phyloP scores from a whole-genome alignment of 1,140 invertebrate species.

The Agraylea sexmaculata region DNA sequence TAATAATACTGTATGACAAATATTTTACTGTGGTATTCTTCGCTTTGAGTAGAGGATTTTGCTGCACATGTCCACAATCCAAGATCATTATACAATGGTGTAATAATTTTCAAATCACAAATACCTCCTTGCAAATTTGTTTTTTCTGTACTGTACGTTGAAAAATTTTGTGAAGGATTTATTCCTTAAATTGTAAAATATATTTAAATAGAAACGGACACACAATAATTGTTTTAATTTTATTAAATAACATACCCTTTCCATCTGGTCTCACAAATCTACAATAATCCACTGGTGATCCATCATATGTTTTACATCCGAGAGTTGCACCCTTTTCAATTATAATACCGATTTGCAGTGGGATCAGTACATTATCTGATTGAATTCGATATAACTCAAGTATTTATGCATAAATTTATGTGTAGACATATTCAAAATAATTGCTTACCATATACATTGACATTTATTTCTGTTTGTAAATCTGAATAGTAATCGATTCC shows the following conservation, averaged over 20 bases:
- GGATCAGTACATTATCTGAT: conserved; percentile 5
- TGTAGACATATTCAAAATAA: neutral
- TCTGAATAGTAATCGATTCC: conserved; percentile 4
- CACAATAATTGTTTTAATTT: neutral
- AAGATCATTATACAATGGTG: neutral
- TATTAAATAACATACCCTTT: conserved; percentile 11
- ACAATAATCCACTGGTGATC: conserved; percentile 19
- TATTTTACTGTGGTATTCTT: conserved; percentile 7
- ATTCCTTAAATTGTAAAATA: conserved; percentile 9
- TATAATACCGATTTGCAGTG: neutral
- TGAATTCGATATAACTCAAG: neutral
- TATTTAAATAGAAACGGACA: neutral
- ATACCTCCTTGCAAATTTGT: conserved; percentile 9
- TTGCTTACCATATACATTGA: conserved; percentile 13
- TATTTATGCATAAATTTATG: neutral
- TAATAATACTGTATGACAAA: no score
- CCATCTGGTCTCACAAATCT: conserved; percentile 19
- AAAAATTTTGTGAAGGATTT: conserved; percentile 4
- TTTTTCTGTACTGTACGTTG: conserved; percentile 1
- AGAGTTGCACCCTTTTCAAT: neutral
- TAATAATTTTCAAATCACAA: conserved; percentile 3
- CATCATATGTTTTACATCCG: conserved; percentile 15
- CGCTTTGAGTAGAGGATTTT: conserved; percentile 4
- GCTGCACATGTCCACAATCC: conserved; percentile 9
- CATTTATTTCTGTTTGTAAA: conserved; percentile 1